Conservation (phyloP, 2,113 vertebrate species). For the Menura novaehollandiae region DNA sequence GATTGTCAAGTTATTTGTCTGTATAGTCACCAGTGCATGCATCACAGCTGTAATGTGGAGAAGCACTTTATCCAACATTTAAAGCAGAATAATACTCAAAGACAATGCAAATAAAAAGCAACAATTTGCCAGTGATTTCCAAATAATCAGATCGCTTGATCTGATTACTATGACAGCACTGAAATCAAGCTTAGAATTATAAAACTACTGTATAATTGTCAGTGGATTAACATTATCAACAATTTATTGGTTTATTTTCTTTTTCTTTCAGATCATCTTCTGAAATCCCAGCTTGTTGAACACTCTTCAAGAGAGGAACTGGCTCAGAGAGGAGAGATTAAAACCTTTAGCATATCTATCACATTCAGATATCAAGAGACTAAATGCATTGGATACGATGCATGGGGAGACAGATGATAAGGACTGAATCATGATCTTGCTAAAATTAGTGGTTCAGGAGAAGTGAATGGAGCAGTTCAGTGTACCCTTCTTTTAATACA, state of each 20-base stretch:
- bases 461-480: background rate
- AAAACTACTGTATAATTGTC: background rate
- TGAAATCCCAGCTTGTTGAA: background rate
- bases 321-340: background rate
- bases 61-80: background rate
- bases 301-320: background rate
- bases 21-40: background rate
- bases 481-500: background rate
- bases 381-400: background rate
- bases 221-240: background rate
- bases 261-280: background rate
- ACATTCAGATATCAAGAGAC: background rate
- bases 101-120: background rate
- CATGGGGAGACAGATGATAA: background rate
- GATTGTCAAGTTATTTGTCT: background rate
- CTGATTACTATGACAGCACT: background rate
- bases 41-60: background rate
- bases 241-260: background rate
- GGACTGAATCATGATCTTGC: background rate
- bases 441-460: background rate
- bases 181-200: background rate
- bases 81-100: background rate
- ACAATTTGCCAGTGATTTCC: background rate
- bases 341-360: background rate
- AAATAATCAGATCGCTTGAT: background rate